A percentile compares a stretch with the other conserved stretches of the same genome.
Conservation (phyloP, 1,140 invertebrate species). For the Atta cephalotes region DNA sequence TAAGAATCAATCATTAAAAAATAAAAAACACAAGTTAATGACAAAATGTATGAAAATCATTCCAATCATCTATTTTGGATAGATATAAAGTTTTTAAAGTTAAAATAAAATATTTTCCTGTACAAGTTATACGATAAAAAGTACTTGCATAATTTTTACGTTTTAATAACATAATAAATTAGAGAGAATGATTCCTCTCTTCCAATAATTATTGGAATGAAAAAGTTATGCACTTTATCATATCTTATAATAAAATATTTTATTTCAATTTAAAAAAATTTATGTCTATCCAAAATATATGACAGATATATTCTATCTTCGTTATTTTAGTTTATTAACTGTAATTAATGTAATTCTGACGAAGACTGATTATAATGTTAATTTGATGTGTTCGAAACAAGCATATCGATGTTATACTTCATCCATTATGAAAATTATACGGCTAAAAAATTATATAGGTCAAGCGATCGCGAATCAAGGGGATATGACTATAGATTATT, state of each 20-base stretch:
- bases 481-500: conserved; percentile 63
- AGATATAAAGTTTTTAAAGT: no score
- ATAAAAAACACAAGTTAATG: neutral
- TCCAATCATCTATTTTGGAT: no score
- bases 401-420: conserved; percentile 49
- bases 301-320: conserved; percentile 23
- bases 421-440: conserved; percentile 62
- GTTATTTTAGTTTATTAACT: conserved; percentile 45
- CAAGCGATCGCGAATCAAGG: conserved; percentile 64
- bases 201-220: neutral
- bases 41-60: neutral
- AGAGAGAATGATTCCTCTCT: no score
- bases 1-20: no score
- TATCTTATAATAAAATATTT: neutral
- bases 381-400: conserved; percentile 58
- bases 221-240: conserved; percentile 5
- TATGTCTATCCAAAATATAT: neutral
- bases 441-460: conserved; percentile 65
- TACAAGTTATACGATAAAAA: no score
- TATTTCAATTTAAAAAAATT: neutral
- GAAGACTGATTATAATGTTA: conserved; percentile 52
- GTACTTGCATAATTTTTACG: no score
- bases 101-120: no score
- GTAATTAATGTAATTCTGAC: conserved; percentile 57
- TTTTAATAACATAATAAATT: no score